phyloP scores from a whole-genome alignment of 2,888 invertebrate species.

The Mesochorus sp. region DNA sequence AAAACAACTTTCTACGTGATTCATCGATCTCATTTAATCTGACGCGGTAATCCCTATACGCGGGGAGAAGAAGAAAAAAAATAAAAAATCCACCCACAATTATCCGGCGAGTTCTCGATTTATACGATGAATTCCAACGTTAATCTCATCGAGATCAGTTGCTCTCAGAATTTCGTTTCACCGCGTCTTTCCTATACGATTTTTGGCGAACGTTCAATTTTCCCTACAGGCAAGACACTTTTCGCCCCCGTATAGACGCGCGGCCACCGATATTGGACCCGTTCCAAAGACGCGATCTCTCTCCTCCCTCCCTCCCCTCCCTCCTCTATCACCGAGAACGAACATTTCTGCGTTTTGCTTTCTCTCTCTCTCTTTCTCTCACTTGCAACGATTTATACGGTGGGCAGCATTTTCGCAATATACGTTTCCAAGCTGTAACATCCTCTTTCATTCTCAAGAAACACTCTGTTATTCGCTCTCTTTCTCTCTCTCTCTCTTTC shows the following conservation, averaged over 20 bases:
- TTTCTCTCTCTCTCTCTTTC: background rate
- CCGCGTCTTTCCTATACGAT: constrained; percentile 38
- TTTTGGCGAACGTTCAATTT: constrained; percentile 59
- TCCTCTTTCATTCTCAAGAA: constrained; percentile 42
- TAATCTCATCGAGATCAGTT: constrained; percentile 57
- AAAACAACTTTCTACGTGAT: constrained; percentile 6
- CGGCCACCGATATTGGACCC: constrained; percentile 55
- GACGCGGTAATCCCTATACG: background rate
- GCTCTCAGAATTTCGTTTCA: constrained; percentile 33
- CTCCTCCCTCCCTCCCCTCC: background rate
- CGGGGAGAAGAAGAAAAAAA: background rate
- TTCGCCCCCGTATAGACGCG: constrained; percentile 52
- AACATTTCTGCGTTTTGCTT: constrained; percentile 36
- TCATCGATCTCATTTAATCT: background rate
- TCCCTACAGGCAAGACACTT: constrained; percentile 27
- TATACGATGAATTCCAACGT: constrained; percentile 54
- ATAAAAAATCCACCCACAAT: constrained; percentile 42
- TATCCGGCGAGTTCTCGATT: constrained; percentile 8
- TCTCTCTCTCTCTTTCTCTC: background rate
- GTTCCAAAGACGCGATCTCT: constrained; percentile 50
- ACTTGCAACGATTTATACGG: constrained; percentile 50
- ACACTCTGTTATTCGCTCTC: background rate
- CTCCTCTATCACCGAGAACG: constrained; percentile 9
- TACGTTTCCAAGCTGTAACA: constrained; percentile 32
- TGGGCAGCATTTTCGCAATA: constrained; percentile 31